Conservation (phyloP, 2,113 vertebrate species). For the Cyprinus carpio region DNA sequence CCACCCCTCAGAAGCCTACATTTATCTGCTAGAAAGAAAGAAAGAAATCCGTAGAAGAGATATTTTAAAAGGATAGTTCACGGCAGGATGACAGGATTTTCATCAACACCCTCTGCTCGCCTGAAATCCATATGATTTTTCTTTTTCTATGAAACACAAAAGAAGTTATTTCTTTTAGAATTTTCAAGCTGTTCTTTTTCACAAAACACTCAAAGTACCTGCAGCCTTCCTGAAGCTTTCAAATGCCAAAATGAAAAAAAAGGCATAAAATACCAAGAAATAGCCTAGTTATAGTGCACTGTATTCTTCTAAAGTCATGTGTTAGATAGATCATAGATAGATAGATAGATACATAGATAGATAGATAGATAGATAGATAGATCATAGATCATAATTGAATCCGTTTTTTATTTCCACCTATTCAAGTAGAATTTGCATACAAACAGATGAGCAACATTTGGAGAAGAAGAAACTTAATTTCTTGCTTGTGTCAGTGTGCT, state of each 20-base stretch:
- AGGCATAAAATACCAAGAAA: neutral
- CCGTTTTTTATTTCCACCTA: neutral
- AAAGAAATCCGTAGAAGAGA: neutral
- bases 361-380: no score
- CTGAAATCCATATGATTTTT: neutral
- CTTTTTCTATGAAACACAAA: neutral
- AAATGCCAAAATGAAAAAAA: neutral
- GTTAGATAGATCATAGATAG: neutral
- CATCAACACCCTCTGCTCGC: neutral
- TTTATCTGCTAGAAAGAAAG: neutral
- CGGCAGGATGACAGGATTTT: neutral
- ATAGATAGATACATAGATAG: no score
- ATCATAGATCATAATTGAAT: neutral
- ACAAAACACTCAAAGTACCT: neutral
- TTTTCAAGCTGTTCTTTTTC: neutral
- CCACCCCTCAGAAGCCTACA: slow-evolving; percentile 5
- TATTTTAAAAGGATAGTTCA: neutral
- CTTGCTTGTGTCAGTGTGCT: no score
- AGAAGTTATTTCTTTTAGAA: neutral
- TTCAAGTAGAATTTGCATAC: neutral
- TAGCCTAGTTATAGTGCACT: neutral
- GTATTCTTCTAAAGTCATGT: neutral
- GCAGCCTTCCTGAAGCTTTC: neutral
- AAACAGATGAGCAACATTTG: neutral
- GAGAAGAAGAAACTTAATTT: neutral